A percentile compares a stretch with the other conserved stretches of the same genome.
Evolutionary conservation across 2,888 invertebrate species (phyloP).

Genomic region (Brachylomia viminalis): DNA sequence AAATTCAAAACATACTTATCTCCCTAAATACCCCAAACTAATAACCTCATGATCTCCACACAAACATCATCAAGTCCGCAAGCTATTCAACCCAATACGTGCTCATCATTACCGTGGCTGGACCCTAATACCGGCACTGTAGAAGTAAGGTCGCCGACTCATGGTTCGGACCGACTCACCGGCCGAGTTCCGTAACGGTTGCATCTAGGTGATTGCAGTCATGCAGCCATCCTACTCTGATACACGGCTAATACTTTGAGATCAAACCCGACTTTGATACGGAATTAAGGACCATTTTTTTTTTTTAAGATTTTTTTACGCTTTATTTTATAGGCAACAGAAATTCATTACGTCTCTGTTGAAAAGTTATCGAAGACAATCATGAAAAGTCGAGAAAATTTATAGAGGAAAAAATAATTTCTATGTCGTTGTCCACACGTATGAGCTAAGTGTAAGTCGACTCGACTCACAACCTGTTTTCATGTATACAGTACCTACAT

Average conservation of each 20-base stretch:
- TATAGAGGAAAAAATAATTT: rapidly evolving
- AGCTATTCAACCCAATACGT: slow-evolving; percentile 58
- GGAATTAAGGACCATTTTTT: background rate
- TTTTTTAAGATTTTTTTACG: background rate
- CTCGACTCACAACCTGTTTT: no score
- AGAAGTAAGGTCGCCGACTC: slow-evolving; percentile 79
- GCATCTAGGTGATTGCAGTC: slow-evolving; percentile 68
- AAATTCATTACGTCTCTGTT: background rate
- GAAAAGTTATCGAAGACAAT: background rate
- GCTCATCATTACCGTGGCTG: slow-evolving; percentile 12
- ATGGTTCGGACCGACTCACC: slow-evolving; percentile 63
- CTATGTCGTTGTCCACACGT: background rate
- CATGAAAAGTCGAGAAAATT: background rate
- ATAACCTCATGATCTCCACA: background rate
- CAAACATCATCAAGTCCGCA: slow-evolving; percentile 51
- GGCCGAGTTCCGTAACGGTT: slow-evolving; percentile 66
- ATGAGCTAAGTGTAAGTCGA: background rate
- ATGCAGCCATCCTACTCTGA: slow-evolving; percentile 59
- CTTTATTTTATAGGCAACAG: background rate
- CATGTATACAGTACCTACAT: no score
- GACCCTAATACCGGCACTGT: slow-evolving; percentile 54
- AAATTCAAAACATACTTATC: background rate
- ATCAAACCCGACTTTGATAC: slow-evolving; percentile 35
- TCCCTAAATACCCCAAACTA: background rate
- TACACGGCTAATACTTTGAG: slow-evolving; percentile 43